Evolutionary conservation across 2,797 vertebrate species (phyloP).

Genomic region (Chrysocyon brachyurus): DNA sequence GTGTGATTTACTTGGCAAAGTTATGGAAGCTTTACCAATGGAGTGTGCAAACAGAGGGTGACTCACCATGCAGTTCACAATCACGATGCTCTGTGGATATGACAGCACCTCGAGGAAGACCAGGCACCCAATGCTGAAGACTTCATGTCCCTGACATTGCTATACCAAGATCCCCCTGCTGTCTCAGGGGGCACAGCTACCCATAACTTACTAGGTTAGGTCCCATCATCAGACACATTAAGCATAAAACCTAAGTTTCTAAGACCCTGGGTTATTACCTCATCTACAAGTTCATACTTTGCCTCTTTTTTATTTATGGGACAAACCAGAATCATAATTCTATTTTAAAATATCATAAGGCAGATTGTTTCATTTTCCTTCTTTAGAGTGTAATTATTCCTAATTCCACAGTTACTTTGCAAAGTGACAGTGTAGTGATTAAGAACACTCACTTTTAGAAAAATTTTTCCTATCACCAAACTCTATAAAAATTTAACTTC

Average conservation of each 20-base stretch:
- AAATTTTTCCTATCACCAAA: slow-evolving; percentile 80
- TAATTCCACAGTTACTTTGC: slow-evolving; percentile 83
- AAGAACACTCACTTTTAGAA: slow-evolving; percentile 78
- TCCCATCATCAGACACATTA: neutral
- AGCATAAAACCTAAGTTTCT: neutral
- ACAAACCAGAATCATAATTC: slow-evolving; percentile 77
- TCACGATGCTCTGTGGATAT: neutral
- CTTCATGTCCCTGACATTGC: neutral
- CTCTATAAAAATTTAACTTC: slow-evolving; percentile 83
- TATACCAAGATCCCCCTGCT: neutral
- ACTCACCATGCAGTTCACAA: neutral
- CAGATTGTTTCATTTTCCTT: slow-evolving; percentile 82
- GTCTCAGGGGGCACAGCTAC: neutral
- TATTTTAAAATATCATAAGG: slow-evolving; percentile 83
- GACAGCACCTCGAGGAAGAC: neutral
- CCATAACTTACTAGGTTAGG: neutral
- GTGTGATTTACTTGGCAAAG: neutral
- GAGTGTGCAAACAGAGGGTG: neutral
- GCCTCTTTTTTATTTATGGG: slow-evolving; percentile 68
- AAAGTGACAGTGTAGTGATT: slow-evolving; percentile 83
- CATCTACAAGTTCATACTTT: slow-evolving; percentile 14
- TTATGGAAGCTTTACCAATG: neutral
- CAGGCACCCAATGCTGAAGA: neutral
- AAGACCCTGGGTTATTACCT: slow-evolving; percentile 16
- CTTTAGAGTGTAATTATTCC: slow-evolving; percentile 83